Evolutionary conservation across 2,797 vertebrate genomes (phyloP).

Genomic region (Coilia nasus): DNA sequence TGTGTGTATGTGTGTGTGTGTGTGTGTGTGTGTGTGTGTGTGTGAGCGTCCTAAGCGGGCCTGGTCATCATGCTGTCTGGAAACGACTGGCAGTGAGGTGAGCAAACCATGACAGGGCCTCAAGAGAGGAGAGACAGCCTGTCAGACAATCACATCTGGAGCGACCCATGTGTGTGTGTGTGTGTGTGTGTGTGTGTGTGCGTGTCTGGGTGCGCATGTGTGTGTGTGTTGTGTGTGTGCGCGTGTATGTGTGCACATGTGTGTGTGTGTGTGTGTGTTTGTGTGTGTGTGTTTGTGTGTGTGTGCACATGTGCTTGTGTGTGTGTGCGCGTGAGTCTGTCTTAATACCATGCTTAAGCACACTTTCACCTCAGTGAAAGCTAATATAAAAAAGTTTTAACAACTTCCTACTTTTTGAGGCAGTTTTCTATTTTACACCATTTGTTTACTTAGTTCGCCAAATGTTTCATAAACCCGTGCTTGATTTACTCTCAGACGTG

Average conservation of each 20-base stretch:
- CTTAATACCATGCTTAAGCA: background rate
- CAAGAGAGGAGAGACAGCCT: conserved; percentile 1
- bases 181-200: no score
- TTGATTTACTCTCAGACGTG: conserved; percentile 49
- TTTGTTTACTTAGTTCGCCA: conserved; percentile 29
- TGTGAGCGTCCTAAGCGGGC: background rate
- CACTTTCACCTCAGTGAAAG: conserved; percentile 35
- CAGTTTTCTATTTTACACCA: conserved; percentile 40
- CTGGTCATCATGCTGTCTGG: conserved; percentile 20
- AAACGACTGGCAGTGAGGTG: conserved; percentile 11
- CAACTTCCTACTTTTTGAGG: conserved; percentile 37
- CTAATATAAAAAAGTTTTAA: conserved; percentile 32
- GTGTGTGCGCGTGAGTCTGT: conserved; percentile 19
- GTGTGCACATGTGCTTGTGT: conserved; percentile 7
- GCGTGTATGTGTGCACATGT: background rate
- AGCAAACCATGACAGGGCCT: background rate
- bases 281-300: background rate
- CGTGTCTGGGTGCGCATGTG: no score
- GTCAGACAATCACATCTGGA: background rate
- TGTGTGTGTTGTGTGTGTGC: background rate
- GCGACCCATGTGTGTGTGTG: background rate
- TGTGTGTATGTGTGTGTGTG: no score
- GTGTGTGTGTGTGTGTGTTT: conserved; percentile 17
- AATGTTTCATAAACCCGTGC: conserved; percentile 47
- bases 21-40: no score